A percentile compares a stretch with the other conserved stretches of the same genome.
Evolutionary conservation across 2,888 invertebrate genomes (phyloP).

Genomic region (Polietes domitor): DNA sequence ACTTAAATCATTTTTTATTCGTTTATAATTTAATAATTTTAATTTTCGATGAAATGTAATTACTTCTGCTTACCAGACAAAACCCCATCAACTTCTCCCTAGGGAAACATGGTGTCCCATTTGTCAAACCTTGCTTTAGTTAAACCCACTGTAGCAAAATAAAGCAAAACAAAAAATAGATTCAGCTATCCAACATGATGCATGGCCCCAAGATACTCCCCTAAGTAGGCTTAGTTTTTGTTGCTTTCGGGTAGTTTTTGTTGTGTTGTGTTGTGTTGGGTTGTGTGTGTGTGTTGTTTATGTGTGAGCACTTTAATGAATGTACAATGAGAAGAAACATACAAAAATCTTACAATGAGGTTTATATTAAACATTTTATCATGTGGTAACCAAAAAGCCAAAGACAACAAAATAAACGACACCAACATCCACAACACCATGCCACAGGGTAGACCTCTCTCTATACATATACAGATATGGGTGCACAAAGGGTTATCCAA

Average conservation of each 20-base stretch:
- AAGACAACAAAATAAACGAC: not conserved
- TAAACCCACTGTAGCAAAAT: constrained; percentile 1
- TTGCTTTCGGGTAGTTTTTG: constrained; percentile 21
- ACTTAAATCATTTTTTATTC: too few relatives aligned
- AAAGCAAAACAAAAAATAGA: constrained; percentile 19
- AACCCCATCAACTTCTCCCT: not conserved
- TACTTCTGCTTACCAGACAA: too few relatives aligned
- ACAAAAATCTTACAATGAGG: constrained; percentile 48
- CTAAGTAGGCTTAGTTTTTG: constrained; percentile 48
- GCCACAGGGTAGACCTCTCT: not conserved
- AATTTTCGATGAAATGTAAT: too few relatives aligned
- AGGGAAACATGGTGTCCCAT: too few relatives aligned
- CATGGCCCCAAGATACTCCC: constrained; percentile 43
- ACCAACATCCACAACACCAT: not conserved
- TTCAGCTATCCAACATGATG: constrained; percentile 28
- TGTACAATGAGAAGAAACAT: constrained; percentile 33
- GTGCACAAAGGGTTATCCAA: not conserved
- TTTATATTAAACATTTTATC: constrained; percentile 55
- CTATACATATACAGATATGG: not conserved
- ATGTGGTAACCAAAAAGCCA: constrained; percentile 37
- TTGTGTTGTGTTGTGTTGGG: not conserved
- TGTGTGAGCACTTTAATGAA: constrained; percentile 49
- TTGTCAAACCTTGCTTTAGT: too few relatives aligned
- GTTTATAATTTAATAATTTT: too few relatives aligned
- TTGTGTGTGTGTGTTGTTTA: constrained; percentile 42